Evolutionary conservation across 2,888 invertebrate genomes (phyloP).

Genomic region (Netelia virgata): DNA sequence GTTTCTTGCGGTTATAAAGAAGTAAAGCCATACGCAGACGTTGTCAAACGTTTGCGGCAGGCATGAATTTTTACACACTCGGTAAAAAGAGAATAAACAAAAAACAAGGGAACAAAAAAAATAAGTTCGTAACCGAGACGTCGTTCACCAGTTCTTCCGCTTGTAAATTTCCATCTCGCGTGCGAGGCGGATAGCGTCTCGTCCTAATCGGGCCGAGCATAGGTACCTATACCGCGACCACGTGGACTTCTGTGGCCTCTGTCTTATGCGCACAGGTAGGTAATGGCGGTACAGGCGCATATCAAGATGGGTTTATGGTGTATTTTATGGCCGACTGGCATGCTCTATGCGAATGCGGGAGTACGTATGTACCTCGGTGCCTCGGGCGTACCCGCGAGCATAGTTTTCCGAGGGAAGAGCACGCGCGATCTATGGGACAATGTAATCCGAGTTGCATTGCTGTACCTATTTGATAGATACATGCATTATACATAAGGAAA

Average conservation of each 20-base stretch:
- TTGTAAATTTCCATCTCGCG: constrained; percentile 40
- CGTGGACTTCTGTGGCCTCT: constrained; percentile 39
- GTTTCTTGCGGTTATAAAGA: constrained; percentile 7
- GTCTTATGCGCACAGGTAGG: constrained; percentile 35
- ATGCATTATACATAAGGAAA: constrained; percentile 49
- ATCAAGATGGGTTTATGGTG: constrained; percentile 60
- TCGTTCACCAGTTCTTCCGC: constrained; percentile 14
- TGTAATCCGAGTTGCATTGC: constrained; percentile 47
- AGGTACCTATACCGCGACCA: background rate
- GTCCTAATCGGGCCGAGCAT: background rate
- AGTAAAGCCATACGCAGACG: constrained; percentile 18
- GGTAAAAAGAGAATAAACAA: background rate
- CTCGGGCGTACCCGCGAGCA: constrained; percentile 3
- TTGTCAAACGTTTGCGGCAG: background rate
- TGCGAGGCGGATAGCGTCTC: background rate
- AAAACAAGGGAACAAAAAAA: background rate
- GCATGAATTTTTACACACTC: background rate
- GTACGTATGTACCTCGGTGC: constrained; percentile 39
- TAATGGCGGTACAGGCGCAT: constrained; percentile 37
- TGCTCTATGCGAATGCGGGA: constrained; percentile 43
- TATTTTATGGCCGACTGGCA: constrained; percentile 47
- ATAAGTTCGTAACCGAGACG: constrained; percentile 25
- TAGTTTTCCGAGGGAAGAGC: constrained; percentile 11
- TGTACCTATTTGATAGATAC: constrained; percentile 39
- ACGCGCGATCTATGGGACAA: constrained; percentile 45